Conservation (phyloP, 2,113 vertebrate species). For the Oreochromis aureus region DNA sequence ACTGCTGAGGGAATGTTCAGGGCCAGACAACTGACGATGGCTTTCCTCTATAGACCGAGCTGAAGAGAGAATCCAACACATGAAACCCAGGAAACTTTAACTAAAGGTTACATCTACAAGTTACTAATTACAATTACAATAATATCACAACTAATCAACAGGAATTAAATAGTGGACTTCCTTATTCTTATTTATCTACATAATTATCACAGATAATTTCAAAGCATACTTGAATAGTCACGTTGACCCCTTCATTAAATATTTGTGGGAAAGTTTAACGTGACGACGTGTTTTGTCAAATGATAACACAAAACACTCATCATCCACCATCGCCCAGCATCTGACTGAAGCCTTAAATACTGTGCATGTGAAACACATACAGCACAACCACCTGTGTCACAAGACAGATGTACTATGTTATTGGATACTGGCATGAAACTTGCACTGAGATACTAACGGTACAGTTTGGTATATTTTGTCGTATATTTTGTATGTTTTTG, state of each 20-base stretch:
- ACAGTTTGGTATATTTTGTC: background rate
- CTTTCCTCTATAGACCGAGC: fast-evolving
- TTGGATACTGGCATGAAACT: background rate
- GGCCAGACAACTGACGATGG: background rate
- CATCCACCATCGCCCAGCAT: background rate
- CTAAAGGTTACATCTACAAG: background rate
- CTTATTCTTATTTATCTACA: fast-evolving
- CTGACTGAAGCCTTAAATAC: background rate
- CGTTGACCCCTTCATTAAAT: background rate
- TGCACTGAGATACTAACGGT: background rate
- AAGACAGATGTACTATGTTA: background rate
- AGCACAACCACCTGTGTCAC: background rate
- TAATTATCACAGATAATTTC: background rate
- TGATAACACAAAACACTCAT: background rate
- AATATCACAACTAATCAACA: background rate
- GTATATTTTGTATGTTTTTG: background rate
- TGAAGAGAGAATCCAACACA: background rate
- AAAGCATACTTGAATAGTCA: background rate
- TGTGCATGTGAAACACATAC: background rate
- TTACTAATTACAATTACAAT: background rate
- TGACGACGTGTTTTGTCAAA: background rate
- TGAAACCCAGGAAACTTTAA: background rate
- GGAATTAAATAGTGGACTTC: background rate
- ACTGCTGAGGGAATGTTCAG: background rate
- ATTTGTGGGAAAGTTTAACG: background rate